These are phyloP conservation scores for Euborellia annulipes DNA, from an alignment of 1,140 invertebrate species.

Conservation along the genomic window DNA sequence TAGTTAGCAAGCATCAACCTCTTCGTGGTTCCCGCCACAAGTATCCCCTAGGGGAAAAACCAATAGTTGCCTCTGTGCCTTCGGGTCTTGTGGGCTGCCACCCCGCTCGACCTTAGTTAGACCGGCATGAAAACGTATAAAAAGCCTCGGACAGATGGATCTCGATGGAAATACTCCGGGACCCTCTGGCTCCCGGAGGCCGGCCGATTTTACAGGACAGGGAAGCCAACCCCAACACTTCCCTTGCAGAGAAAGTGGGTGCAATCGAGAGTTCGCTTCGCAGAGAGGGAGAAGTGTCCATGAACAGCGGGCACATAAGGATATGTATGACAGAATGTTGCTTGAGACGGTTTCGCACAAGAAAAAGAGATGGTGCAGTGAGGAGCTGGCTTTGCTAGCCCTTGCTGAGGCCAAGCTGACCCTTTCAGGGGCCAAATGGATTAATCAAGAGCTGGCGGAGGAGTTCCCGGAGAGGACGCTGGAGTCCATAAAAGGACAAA, in stretches of 20 bases:
- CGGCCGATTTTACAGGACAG: slow-evolving; percentile 1
- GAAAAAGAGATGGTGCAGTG: slow-evolving; percentile 4
- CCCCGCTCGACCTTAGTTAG: too few relatives aligned
- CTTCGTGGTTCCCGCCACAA: too few relatives aligned
- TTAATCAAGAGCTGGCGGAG: slow-evolving; percentile 1
- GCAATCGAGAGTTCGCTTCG: neutral
- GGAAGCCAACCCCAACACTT: neutral
- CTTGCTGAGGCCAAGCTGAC: slow-evolving; percentile 5
- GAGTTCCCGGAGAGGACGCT: slow-evolving; percentile 6
- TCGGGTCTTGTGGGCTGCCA: too few relatives aligned
- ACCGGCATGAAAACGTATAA: too few relatives aligned
- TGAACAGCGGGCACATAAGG: slow-evolving; percentile 6
- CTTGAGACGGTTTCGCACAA: neutral
- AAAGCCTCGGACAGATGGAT: too few relatives aligned
- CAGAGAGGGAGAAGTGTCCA: slow-evolving; percentile 5
- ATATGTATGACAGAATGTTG: slow-evolving; percentile 7
- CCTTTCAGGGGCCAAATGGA: neutral
- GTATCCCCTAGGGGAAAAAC: too few relatives aligned
- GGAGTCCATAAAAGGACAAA: slow-evolving; percentile 10
- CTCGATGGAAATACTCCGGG: too few relatives aligned
- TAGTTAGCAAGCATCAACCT: too few relatives aligned
- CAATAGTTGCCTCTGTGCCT: too few relatives aligned
- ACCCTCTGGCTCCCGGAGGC: too few relatives aligned
- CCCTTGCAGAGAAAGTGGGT: slow-evolving; percentile 3
- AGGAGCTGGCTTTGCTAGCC: slow-evolving; percentile 2